Evolutionary conservation across 2,113 vertebrate species (phyloP).

Genomic region (Muntiacus muntjak): DNA sequence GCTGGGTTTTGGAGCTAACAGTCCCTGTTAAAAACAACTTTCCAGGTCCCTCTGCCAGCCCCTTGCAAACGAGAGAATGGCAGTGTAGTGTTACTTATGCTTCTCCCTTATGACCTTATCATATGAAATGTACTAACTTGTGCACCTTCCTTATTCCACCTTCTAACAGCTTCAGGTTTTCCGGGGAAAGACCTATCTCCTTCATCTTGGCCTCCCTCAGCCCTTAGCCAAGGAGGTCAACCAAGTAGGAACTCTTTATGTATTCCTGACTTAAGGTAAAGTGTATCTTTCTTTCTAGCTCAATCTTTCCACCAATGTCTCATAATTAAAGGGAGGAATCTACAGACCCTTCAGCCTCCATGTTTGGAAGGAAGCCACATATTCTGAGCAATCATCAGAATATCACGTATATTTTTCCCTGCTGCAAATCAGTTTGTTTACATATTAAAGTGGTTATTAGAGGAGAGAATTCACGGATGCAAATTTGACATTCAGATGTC

Average conservation of each 20-base stretch:
- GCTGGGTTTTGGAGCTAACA: neutral
- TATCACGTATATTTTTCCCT: constrained; percentile 65
- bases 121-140: neutral
- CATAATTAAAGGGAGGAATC: constrained; percentile 65
- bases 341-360: constrained; percentile 45
- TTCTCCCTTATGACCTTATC: neutral
- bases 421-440: constrained; percentile 71
- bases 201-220: neutral
- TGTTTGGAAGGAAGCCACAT: constrained; percentile 45
- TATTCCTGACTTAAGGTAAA: neutral
- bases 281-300: constrained; percentile 45
- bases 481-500: constrained; percentile 83
- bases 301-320: neutral
- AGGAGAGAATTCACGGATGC: constrained; percentile 72
- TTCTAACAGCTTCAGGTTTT: neutral
- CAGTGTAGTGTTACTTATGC: neutral
- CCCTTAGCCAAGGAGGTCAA: neutral
- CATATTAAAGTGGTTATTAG: constrained; percentile 77
- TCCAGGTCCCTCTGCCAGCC: neutral
- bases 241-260: neutral
- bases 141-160: neutral
- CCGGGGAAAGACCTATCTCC: neutral
- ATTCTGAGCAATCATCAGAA: constrained; percentile 69
- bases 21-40: neutral
- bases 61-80: neutral